Evolutionary conservation across 2,888 invertebrate species (phyloP).

Genomic region (Lasioglossum figueresi): DNA sequence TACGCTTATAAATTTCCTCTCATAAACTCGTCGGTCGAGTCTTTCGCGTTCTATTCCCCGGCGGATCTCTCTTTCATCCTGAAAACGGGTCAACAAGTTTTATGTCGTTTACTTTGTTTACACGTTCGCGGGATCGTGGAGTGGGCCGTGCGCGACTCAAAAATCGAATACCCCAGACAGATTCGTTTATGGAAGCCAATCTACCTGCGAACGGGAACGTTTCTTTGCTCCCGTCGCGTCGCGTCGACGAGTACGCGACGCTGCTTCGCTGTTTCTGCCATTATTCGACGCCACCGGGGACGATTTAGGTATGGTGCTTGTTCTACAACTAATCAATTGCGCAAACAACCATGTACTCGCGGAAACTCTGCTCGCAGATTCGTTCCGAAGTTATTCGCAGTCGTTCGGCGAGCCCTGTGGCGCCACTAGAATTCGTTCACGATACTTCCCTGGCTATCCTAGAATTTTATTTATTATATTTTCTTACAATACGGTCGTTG

Average conservation of each 20-base stretch:
- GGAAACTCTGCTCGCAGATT: background rate
- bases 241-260: background rate
- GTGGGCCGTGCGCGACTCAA: slow-evolving; percentile 3
- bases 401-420: background rate
- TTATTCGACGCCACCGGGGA: slow-evolving; percentile 7
- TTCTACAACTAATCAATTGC: slow-evolving; percentile 5
- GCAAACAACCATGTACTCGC: background rate
- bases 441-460: background rate
- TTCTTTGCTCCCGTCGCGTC: background rate
- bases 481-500: too few relatives aligned
- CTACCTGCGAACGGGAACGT: slow-evolving; percentile 23
- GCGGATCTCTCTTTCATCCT: slow-evolving; percentile 32
- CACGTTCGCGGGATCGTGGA: background rate
- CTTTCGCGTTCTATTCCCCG: slow-evolving; percentile 15
- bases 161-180: slow-evolving; percentile 10
- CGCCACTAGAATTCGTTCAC: background rate
- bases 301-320: background rate
- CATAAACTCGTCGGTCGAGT: slow-evolving; percentile 27
- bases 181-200: slow-evolving; percentile 29
- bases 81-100: slow-evolving; percentile 36
- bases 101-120: slow-evolving; percentile 24
- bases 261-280: background rate
- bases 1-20: slow-evolving; percentile 42
- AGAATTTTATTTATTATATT: background rate
- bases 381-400: background rate